Evolutionary conservation across 2,888 invertebrate species (phyloP), one percentile per base, ranked within the genome.

Genomic region (Agonopterix subpropinquella): DNA sequence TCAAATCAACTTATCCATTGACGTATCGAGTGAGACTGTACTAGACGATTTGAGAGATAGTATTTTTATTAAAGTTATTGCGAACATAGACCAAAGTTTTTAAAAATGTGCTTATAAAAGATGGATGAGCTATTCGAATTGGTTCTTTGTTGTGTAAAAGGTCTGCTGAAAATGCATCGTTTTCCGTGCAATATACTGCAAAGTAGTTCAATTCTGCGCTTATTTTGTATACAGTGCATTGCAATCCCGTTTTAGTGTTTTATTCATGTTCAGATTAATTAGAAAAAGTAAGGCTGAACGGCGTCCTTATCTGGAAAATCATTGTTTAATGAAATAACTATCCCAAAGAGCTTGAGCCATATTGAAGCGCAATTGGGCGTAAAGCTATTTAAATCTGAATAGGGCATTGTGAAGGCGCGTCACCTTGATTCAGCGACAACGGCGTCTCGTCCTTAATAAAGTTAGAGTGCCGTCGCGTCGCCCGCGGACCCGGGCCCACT

Each of bases 381-480:
- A 78, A 87, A 86, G 86, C 86, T 87, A 89, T 87, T 87, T 86
- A 84, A 85, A 87, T 86, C 74, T 87, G 87, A 87, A 88, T 87
- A 80, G 86, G 73, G 81, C 72, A 85, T 88, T 88, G 87, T 88
- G 76, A 77, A 77, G 73, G 77, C 78, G 77, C 84, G 82, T 81
- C 84, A 87, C 84, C 87, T 87, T 87, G 80, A 79, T 81, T 83
- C 81, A 73, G 75, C 70, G 73, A 66, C 55, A 58, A 54, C 67
- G 73, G 68, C 76, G 79, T 72, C 69, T 77, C 73, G 66, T 76
- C 70, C 75, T 79, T 86, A 84, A 83, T 86, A 82, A 80, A 85
- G 82, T 87, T 85, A 85, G 78, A 79, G 77, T 73, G 77, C 70
- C 74, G 74, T 67, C 67, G 69, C 74, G 74, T 67, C 67, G 69